Conservation (phyloP, 2,888 invertebrate species). For the Caenorhabditis afra region DNA sequence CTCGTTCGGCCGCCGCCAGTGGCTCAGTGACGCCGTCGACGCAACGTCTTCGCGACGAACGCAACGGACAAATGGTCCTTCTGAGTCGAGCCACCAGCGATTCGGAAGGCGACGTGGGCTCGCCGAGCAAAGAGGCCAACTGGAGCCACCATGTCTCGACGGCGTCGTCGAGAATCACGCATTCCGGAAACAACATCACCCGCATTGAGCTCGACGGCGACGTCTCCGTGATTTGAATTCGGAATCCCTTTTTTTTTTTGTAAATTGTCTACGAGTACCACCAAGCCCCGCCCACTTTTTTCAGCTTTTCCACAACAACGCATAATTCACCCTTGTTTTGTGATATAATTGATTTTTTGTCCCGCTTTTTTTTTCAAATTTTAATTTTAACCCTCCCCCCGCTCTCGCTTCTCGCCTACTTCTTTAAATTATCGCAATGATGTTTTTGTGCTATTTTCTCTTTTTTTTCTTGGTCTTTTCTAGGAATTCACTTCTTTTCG, state of each 20-base stretch:
- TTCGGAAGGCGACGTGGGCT: conserved; percentile 51
- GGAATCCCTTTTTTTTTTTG: conserved; percentile 12
- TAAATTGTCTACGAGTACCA: too few species aligned
- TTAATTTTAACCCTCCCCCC: too few species aligned
- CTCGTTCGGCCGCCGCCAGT: conserved; percentile 42
- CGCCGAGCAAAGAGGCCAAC: conserved; percentile 19
- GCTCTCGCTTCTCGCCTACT: background rate
- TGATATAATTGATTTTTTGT: too few species aligned
- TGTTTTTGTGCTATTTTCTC: background rate
- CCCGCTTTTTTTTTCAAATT: too few species aligned
- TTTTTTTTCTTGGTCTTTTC: background rate
- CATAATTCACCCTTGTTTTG: too few species aligned
- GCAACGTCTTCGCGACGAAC: conserved; percentile 58
- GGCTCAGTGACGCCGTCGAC: conserved; percentile 28
- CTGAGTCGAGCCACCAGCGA: conserved; percentile 56
- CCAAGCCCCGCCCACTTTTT: background rate
- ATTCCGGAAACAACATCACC: conserved; percentile 73
- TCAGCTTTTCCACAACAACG: background rate
- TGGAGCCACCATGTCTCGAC: conserved; percentile 35
- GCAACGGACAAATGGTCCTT: conserved; percentile 58
- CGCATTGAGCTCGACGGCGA: conserved; percentile 72
- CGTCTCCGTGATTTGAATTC: conserved; percentile 52
- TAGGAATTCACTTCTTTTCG: background rate
- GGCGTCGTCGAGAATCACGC: conserved; percentile 55
- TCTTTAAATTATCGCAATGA: background rate